phyloP scores from a whole-genome alignment of 2,113 vertebrate genomes.

The Channa maculata region DNA sequence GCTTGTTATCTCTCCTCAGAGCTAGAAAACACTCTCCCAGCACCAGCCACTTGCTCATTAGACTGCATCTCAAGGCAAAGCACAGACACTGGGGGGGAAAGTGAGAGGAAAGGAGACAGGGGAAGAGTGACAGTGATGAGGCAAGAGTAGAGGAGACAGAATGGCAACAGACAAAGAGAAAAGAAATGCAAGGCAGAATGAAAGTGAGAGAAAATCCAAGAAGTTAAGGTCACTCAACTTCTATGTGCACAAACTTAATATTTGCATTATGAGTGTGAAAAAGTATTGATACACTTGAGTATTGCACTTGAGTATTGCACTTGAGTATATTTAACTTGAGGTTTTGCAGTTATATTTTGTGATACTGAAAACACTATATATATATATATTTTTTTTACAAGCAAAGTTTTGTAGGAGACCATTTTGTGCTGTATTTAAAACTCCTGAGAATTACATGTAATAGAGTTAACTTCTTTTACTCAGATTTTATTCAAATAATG shows the following conservation, averaged over 20 bases:
- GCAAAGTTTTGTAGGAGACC: too few species aligned
- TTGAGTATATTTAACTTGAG: too few species aligned
- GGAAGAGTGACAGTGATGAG: constrained; percentile 31
- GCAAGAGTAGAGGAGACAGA: constrained; percentile 17
- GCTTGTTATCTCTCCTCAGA: constrained; percentile 70
- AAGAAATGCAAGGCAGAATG: not conserved
- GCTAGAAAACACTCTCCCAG: constrained; percentile 53
- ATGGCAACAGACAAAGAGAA: constrained; percentile 11
- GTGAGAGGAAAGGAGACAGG: constrained; percentile 7
- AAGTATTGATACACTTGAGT: too few species aligned
- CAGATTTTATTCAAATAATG: too few species aligned
- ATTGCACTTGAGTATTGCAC: too few species aligned
- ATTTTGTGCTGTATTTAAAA: too few species aligned
- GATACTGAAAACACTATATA: too few species aligned
- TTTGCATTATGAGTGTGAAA: not conserved
- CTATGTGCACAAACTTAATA: not conserved
- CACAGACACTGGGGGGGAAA: not conserved
- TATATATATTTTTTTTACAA: too few species aligned
- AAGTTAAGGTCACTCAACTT: not conserved
- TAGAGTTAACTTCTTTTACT: too few species aligned
- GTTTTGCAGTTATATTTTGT: too few species aligned
- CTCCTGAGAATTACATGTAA: too few species aligned
- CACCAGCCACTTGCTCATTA: constrained; percentile 67
- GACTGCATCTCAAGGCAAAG: constrained; percentile 61
- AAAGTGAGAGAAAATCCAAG: not conserved